phyloP scores from a whole-genome alignment of 2,888 invertebrate genomes.

The Mermis nigrescens region DNA sequence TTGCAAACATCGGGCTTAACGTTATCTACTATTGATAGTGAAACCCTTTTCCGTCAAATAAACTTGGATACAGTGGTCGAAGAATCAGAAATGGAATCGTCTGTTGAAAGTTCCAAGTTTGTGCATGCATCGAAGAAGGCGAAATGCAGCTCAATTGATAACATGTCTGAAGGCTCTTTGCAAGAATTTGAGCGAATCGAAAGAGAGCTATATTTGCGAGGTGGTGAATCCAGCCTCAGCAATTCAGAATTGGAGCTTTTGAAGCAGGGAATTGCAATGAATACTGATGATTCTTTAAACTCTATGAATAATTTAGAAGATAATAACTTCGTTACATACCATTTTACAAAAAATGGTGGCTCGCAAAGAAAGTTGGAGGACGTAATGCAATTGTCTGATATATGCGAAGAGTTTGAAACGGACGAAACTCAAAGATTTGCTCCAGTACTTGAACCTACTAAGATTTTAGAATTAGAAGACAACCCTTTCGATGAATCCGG shows the following conservation, averaged over 20 bases:
- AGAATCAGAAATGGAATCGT: conserved; percentile 18
- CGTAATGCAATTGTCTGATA: conserved; percentile 30
- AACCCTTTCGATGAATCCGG: no score
- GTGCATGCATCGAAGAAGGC: neutral
- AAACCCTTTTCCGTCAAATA: neutral
- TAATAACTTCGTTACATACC: no score
- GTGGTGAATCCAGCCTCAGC: conserved; percentile 22
- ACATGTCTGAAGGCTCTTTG: conserved; percentile 13
- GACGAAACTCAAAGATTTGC: no score
- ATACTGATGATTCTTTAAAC: no score
- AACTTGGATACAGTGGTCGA: conserved; percentile 24
- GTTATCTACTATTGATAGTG: neutral
- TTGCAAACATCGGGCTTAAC: neutral
- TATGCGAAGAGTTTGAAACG: conserved; percentile 27
- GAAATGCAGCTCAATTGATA: conserved; percentile 7
- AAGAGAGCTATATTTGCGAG: conserved; percentile 18
- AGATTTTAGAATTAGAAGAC: no score
- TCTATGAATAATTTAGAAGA: neutral
- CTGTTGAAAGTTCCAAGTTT: neutral
- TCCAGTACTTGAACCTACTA: conserved; percentile 20
- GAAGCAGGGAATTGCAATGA: neutral
- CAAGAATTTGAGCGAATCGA: conserved; percentile 29
- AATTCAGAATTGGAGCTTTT: conserved; percentile 23
- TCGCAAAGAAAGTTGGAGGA: neutral
- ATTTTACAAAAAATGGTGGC: conserved; percentile 23